phyloP scores from a whole-genome alignment of 2,888 invertebrate genomes.

The Ectobius pallidus region DNA sequence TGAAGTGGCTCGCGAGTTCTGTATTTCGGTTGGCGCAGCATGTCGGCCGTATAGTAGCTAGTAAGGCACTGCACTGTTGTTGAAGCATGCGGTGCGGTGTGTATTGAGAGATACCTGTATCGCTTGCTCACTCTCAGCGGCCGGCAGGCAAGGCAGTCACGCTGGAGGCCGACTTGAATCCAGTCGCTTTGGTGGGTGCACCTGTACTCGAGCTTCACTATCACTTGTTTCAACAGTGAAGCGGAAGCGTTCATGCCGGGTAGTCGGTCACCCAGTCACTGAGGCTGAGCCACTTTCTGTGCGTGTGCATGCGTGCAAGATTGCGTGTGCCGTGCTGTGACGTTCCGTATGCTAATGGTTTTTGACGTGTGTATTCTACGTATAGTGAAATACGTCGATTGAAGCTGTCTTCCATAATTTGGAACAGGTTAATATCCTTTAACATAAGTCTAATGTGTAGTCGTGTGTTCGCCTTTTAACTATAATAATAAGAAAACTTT shows the following conservation, averaged over 20 bases:
- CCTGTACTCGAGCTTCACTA: background rate
- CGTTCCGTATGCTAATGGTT: no score
- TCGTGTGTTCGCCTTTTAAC: no score
- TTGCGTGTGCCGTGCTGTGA: background rate
- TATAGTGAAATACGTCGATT: no score
- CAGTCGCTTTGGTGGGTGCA: background rate
- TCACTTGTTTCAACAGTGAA: background rate
- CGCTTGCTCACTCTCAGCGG: background rate
- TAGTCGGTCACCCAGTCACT: background rate
- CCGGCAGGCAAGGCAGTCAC: no score
- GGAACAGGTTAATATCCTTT: no score
- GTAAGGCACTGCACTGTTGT: background rate
- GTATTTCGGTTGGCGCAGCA: no score
- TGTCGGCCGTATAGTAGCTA: no score
- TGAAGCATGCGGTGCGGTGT: background rate
- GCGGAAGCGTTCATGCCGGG: background rate
- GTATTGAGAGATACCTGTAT: background rate
- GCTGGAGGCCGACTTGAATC: background rate
- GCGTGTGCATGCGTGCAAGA: background rate
- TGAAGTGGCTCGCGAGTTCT: no score
- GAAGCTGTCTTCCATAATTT: no score
- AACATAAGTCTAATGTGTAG: no score
- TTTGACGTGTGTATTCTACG: no score
- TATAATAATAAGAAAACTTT: no score
- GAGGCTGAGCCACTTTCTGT: background rate